These are phyloP conservation scores for Drosophila athabasca DNA, from an alignment of 1,140 invertebrate species.

Conservation along the genomic window DNA sequence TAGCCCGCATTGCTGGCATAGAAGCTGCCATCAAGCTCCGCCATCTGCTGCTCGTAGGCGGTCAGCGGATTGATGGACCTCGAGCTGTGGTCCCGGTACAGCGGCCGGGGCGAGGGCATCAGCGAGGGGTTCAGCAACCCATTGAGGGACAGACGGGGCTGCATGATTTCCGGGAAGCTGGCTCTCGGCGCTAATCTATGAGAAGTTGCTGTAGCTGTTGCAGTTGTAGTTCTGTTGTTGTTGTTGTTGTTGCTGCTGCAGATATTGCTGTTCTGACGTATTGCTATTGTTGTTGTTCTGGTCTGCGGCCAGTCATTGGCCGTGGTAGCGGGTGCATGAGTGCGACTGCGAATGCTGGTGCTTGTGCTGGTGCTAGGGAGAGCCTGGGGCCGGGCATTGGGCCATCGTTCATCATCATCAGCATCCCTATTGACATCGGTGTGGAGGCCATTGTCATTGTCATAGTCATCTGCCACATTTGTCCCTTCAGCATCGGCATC, in stretches of 20 bases:
- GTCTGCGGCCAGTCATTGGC: slow-evolving; percentile 9
- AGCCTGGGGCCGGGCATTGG: slow-evolving; percentile 30
- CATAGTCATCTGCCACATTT: slow-evolving; percentile 32
- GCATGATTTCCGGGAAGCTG: slow-evolving; percentile 78
- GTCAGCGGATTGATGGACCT: slow-evolving; percentile 80
- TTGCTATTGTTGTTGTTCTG: slow-evolving; percentile 24
- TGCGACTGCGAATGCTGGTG: slow-evolving; percentile 36
- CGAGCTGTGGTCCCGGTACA: slow-evolving; percentile 77
- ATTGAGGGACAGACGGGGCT: slow-evolving; percentile 80
- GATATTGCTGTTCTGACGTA: slow-evolving; percentile 21
- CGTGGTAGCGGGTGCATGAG: slow-evolving; percentile 23
- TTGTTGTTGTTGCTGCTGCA: slow-evolving; percentile 28
- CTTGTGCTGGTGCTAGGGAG: slow-evolving; percentile 43
- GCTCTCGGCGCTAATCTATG: slow-evolving; percentile 62
- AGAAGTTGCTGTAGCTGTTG: slow-evolving; percentile 25
- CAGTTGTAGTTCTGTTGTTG: slow-evolving; percentile 26
- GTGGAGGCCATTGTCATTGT: slow-evolving; percentile 30
- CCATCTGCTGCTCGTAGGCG: slow-evolving; percentile 80
- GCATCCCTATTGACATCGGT: slow-evolving; percentile 36
- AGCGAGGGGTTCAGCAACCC: slow-evolving; percentile 76
- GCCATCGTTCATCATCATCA: slow-evolving; percentile 65
- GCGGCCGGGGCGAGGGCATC: slow-evolving; percentile 78
- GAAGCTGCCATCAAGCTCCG: slow-evolving; percentile 77
- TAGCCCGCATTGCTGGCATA: slow-evolving; percentile 75
- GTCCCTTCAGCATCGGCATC: slow-evolving; percentile 54